A percentile compares a stretch with the other conserved stretches of the same genome.
Conservation (phyloP, 2,888 invertebrate species). For the Drosophila mimetica region DNA sequence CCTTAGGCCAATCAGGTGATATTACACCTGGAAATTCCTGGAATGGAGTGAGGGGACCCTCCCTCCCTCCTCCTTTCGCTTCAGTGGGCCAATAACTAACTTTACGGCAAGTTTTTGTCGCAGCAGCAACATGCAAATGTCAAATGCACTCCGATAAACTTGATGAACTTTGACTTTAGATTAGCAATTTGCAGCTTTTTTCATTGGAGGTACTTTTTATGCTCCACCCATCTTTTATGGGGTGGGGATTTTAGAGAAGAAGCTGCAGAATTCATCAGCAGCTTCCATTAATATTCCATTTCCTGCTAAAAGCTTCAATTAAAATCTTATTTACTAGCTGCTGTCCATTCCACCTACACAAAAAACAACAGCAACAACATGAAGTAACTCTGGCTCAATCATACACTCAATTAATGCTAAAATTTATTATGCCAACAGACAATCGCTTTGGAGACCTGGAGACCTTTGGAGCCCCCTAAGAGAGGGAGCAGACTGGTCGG, state of each 20-base stretch:
- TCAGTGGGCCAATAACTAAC: conserved; percentile 7
- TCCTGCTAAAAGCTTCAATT: conserved; percentile 74
- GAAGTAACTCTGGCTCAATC: conserved; percentile 15
- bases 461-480: conserved; percentile 8
- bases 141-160: conserved; percentile 15
- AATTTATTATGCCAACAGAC: conserved; percentile 54
- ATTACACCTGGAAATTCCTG: conserved; percentile 27
- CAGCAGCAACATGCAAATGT: conserved; percentile 31
- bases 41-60: too few species aligned
- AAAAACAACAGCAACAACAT: conserved; percentile 2
- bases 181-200: conserved; percentile 32
- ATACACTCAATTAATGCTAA: conserved; percentile 52
- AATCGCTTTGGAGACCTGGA: conserved; percentile 29
- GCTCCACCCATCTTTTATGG: neutral
- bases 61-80: neutral
- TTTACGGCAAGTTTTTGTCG: conserved; percentile 23
- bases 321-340: conserved; percentile 64
- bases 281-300: conserved; percentile 71
- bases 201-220: conserved; percentile 12
- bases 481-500: conserved; percentile 17
- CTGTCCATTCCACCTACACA: conserved; percentile 9
- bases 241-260: too few species aligned
- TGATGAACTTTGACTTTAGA: conserved; percentile 41
- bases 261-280: conserved; percentile 41
- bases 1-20: conserved; percentile 15